phyloP scores from a whole-genome alignment of 2,797 vertebrate species.

The Synaphobranchus kaupii region DNA sequence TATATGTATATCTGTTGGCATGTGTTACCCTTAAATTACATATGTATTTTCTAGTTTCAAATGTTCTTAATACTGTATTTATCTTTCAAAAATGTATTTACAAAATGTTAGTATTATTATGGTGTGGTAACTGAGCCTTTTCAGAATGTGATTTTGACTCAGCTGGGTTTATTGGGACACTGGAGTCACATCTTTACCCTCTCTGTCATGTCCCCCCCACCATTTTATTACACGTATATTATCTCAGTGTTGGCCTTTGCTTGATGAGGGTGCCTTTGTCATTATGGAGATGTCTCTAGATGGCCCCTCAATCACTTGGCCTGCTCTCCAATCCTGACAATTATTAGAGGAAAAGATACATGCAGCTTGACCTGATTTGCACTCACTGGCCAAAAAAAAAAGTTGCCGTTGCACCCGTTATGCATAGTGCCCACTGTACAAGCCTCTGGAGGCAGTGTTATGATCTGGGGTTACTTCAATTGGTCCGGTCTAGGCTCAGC shows the following conservation, averaged over 20 bases:
- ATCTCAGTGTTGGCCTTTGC: constrained; percentile 30
- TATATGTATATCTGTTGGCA: not conserved
- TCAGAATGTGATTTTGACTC: not conserved
- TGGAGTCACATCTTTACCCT: not conserved
- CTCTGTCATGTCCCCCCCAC: constrained; percentile 19
- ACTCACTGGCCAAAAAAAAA: too few species aligned
- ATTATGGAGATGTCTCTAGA: constrained; percentile 50
- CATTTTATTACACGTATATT: constrained; percentile 26
- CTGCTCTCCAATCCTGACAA: constrained; percentile 60
- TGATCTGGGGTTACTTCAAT: too few species aligned
- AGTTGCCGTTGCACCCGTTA: too few species aligned
- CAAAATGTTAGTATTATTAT: not conserved
- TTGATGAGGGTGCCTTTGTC: constrained; percentile 22
- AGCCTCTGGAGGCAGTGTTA: too few species aligned
- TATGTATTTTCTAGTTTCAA: not conserved
- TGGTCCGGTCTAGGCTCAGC: too few species aligned
- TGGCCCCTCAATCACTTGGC: constrained; percentile 61
- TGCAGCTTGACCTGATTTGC: constrained; percentile 77
- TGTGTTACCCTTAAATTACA: not conserved
- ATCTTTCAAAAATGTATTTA: not conserved
- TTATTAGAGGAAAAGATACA: constrained; percentile 61
- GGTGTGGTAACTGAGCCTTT: not conserved
- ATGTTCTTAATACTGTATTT: not conserved
- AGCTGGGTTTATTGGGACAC: not conserved
- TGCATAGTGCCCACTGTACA: too few species aligned